Conservation (phyloP, 1,140 invertebrate species). For the Euborellia annulipes region DNA sequence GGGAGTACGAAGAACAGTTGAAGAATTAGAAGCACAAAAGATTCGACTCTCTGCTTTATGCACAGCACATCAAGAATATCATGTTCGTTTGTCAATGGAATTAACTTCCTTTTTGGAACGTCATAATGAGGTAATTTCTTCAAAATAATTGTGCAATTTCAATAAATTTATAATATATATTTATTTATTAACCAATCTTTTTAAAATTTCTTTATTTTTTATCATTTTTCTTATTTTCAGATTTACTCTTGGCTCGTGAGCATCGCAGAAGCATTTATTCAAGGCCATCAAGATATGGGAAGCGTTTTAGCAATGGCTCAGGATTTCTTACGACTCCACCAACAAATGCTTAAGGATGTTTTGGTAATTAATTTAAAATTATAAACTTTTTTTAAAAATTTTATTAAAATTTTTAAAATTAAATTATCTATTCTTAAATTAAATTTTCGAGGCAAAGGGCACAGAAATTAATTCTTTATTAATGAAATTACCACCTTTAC, state of each 20-base stretch:
- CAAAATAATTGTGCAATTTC: no score
- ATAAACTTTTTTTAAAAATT: background rate
- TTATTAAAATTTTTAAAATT: conserved; percentile 1
- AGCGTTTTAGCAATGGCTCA: conserved; percentile 46
- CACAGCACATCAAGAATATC: conserved; percentile 53
- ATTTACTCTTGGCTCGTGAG: conserved; percentile 53
- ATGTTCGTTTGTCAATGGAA: conserved; percentile 45
- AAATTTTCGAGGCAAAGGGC: conserved; percentile 38
- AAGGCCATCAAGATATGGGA: conserved; percentile 60
- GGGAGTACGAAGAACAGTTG: conserved; percentile 46
- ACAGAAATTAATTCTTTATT: conserved; percentile 46
- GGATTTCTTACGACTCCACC: conserved; percentile 60
- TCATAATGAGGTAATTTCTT: conserved; percentile 45
- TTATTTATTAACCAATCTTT: no score
- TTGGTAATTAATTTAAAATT: conserved; percentile 33
- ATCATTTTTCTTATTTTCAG: conserved; percentile 16
- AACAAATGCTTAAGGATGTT: conserved; percentile 55
- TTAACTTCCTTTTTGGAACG: conserved; percentile 52
- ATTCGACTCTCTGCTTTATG: conserved; percentile 47
- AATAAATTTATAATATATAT: no score
- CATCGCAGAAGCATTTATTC: conserved; percentile 54
- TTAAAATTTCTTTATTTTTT: background rate
- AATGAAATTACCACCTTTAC: conserved; percentile 42
- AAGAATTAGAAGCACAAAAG: conserved; percentile 60
- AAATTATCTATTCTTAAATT: no score